Conservation (phyloP, 2,888 invertebrate genomes). For the Lacanobia wlatinum region DNA sequence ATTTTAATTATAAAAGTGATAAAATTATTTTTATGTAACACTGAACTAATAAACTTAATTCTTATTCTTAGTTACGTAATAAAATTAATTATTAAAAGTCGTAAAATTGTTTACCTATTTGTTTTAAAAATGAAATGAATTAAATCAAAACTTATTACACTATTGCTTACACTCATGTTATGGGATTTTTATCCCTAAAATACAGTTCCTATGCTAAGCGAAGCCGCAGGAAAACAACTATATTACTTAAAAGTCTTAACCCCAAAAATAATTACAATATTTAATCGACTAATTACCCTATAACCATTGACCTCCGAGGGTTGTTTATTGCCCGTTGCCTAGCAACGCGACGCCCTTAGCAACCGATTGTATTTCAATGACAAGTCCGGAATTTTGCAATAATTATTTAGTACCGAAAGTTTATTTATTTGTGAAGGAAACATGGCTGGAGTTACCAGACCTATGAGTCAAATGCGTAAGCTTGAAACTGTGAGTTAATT, state of each 20-base stretch:
- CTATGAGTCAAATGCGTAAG: constrained; percentile 85
- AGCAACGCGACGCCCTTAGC: constrained; percentile 61
- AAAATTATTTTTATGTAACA: no score
- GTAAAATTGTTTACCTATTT: no score
- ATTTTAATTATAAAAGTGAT: no score
- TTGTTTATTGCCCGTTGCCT: constrained; percentile 62
- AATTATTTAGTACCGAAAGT: constrained; percentile 31
- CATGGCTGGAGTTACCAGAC: constrained; percentile 80
- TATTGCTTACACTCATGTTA: no score
- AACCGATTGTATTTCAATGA: constrained; percentile 52
- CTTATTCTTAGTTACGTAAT: no score
- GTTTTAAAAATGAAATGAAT: no score
- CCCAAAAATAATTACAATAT: constrained; percentile 21
- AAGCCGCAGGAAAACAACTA: not conserved
- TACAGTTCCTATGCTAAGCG: no score
- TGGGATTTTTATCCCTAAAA: no score
- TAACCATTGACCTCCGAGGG: constrained; percentile 52
- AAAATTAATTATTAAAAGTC: no score
- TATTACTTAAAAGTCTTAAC: constrained; percentile 10
- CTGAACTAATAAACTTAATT: no score
- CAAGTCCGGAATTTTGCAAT: constrained; percentile 36
- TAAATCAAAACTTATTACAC: no score
- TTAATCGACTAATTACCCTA: constrained; percentile 37
- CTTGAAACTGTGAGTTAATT: constrained; percentile 79
- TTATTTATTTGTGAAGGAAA: constrained; percentile 32